phyloP scores from a whole-genome alignment of 2,888 invertebrate genomes.

The Sinohyriopsis cumingii region DNA sequence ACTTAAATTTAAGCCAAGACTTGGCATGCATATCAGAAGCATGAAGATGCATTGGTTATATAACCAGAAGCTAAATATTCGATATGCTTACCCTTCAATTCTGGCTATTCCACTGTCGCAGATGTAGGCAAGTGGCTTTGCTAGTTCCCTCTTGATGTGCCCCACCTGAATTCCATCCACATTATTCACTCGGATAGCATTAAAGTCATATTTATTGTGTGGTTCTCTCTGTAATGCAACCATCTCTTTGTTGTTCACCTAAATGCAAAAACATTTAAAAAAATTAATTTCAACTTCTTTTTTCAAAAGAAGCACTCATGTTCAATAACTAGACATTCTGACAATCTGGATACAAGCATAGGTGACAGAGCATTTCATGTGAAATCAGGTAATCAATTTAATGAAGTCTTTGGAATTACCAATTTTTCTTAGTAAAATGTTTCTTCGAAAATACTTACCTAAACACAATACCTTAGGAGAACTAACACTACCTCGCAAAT shows the following conservation, averaged over 20 bases:
- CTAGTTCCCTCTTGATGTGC: constrained; percentile 51
- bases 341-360: not conserved
- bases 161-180: constrained; percentile 48
- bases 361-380: not conserved
- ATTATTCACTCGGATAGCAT: constrained; percentile 48
- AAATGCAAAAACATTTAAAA: not conserved
- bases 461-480: no score
- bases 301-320: no score
- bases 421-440: no score
- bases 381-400: not conserved
- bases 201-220: constrained; percentile 44
- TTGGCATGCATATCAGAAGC: not conserved
- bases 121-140: constrained; percentile 40
- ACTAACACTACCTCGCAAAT: no score
- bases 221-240: constrained; percentile 48
- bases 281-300: no score
- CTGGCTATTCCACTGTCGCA: constrained; percentile 39
- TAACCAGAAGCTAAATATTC: not conserved
- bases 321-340: not conserved
- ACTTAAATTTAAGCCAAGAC: no score
- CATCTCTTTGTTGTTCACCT: constrained; percentile 55
- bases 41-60: not conserved
- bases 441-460: no score
- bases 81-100: constrained; percentile 40
- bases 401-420: no score